Evolutionary conservation across 2,797 vertebrate genomes (phyloP), one percentile per base, ranked within the genome.

Genomic region (Synaphobranchus kaupii): DNA sequence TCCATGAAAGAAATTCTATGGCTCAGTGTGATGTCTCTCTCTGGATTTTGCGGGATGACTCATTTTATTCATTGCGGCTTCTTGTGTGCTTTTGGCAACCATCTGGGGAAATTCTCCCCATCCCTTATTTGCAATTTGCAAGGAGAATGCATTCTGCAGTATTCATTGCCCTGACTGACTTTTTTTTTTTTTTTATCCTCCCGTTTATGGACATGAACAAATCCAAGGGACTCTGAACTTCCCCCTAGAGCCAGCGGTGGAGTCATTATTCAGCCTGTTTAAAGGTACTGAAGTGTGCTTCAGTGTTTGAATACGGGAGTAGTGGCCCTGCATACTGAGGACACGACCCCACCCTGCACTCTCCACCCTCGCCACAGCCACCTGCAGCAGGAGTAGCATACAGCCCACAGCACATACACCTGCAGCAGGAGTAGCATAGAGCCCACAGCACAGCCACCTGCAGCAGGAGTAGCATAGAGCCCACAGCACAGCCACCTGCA

Each of bases 1-100:
- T 73, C 68, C 28, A 8, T 73, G 68, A 73, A 73, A 31, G 13
- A 13, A 31, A 34, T 15, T 73, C 28, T 73, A 1, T 34, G 28
- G 0, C 12, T 31, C 31, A 73, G 31, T 73, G 68, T 39, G 68
- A 73, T 73, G 68, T 34, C 66, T 73, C 31, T 73, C 28, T 73
- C 68, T 39, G 68, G 68, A 73, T 73, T 31, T 73, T 2, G 28
- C 13, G 31, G 68, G 73, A 22, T 44, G 39, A 44, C 73, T 78
- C 47, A 78, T 78, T 78, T 78, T 78, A 78, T 44, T 78, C 73
- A 44, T 47, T 47, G 73, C 73, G 8, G 39, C 73, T 47, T 47
- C 73, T 78, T 6, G 68, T 39, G 68, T 13, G 68, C 68, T 73
- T 17, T 17, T 22, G 73, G 39, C 34, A 7, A 22, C 34, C 22